Evolutionary conservation across 1,140 invertebrate genomes (phyloP), one percentile per base, ranked within the genome.

Genomic region (Patella vulgata): DNA sequence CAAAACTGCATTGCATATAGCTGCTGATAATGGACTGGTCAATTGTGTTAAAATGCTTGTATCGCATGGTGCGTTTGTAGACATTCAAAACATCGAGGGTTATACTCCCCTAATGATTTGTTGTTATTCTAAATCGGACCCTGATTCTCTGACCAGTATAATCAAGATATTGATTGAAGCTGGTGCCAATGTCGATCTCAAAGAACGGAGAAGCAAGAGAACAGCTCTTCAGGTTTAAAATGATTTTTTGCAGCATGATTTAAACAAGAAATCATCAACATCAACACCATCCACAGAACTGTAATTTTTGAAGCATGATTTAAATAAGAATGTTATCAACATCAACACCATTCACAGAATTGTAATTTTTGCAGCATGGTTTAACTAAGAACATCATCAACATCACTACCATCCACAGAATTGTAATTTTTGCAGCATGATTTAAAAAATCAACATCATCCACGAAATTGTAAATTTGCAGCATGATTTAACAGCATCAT

Each of bases 1-100:
- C 6, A 70, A 67, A 39, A 57, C 57, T 4, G 48, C 59, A n/a
- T 42, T 73, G 25, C 71, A 73, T 42, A 51, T 55, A 27, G 71
- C 68, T 21, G 67, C 66, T 1, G 62, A 66, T 8, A 31, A 31
- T 1, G 62, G 50, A 3, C 43, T 31, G 0, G 19, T 61, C 6
- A 62, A 68, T 14, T 66, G 53, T 12, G 44, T 60, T 12, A 21
- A 66, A 40, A 5, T 70, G 12, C 42, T 73, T 17, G 27, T 70
- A 12, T 36, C 52, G 27, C 47, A 70, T 44, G 63, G 59, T 46
- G 61, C 64, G 3, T 53, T 63, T 36, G 55, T 70, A 0, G 54
- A 70, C 51, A 36, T 50, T 17, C 12, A 28, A 6, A 64, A 63
- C 47, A 52, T 64, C 33, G 42, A 67, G 25, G 71, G 71, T 3